Base-by-base conservation (phyloP, 2,113 vertebrate genomes). In the Heterotilapia buettikoferi region DNA sequence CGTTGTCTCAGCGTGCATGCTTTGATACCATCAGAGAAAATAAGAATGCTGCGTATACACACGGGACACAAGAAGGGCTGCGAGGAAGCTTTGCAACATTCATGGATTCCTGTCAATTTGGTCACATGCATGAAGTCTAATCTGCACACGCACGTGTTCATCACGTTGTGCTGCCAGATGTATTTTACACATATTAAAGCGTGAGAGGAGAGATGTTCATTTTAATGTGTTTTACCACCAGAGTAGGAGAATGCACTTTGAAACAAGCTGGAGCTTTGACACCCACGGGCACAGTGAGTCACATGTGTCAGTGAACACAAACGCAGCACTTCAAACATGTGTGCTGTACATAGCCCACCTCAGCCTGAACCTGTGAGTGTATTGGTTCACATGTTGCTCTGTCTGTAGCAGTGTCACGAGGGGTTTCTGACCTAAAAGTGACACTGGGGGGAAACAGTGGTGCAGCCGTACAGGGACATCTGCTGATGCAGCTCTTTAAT, bases 1-100 rank as follows among this genome's bases (percentile, higher is more conserved):
- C 87, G 90, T 92, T 86, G 68, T 90, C 87, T 91, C 91, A 92
- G 61, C 84, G 85, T 90, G 90, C 87, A 92, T 92, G 94, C 91
- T 91, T 87, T 84, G 9, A 92, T 89, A 86, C 26, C 83, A 19
- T 86, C 92, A 93, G 57, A 86, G 85, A 91, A 73, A 91, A 89
- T 94, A 91, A 68, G 87, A 93, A 14, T 31, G 50, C 89, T 92
- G 89, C 87, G 87, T 93, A 92, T 90, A 71, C 61, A 61, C 47
- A 85, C 68, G 82, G 52, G 63, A 52, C 26, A 14, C 8, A 12
- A 73, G 47, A 7, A 43, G 38, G 36, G 53, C 54, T 85, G 80
- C 47, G 36, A 52, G 40, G 24, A 43, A 38, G 61, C 61, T 71
- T 47, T 88, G 31, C 40, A 54, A 9, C 73, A 81, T 80, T 26